Base-by-base conservation (phyloP, 2,888 invertebrate genomes). In the Elmis aenea region DNA sequence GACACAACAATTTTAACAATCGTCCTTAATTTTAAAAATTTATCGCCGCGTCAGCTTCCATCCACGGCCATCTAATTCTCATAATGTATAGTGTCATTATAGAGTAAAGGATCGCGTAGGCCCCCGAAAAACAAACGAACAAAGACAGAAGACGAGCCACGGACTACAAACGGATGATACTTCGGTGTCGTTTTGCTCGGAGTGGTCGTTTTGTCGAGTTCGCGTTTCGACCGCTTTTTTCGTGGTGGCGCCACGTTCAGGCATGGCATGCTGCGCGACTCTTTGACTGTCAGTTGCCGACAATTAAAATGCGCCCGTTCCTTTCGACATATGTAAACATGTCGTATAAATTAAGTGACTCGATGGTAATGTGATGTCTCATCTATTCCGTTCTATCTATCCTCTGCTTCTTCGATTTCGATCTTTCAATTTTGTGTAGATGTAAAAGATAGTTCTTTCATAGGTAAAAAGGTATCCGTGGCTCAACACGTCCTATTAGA, bases 311-410 rank as follows among this genome's bases (percentile, higher is more conserved):
- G 62, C 59, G 59, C 59, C 60, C 58, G 57, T 45, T 51, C 56
- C 50, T 55, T 55, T 57, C 59, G 54, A 63, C 63, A 63, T 61
- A 61, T 63, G 63, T 63, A 63, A 62, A 63, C 63, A 62, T 59
- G 59, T 57, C 59, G 58, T 58, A 63, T 63, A 63, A 63, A 63
- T 63, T 63, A 62, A 59, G 58, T 46, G 45, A 45, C 44, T 35
- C 33, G 38, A 44, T 36, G 44, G 37, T 37, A 39, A 44, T 44
- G 39, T 40, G 44, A 40, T 40, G 44, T 44, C 39, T 38, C 39
- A 43, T 43, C 43, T 43, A 38, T 37, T 37, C 37, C 37, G 32
- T 21, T 12, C 31, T n/a, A n/a, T 36, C 41, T 37, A 42, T 42
- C 37, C 42, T 42, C 22, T 28, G 32, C n/a, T n/a, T n/a, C n/a